These are phyloP conservation scores for Orestias chungarensis DNA, from an alignment of 2,797 vertebrate species.

Conservation along the genomic window DNA sequence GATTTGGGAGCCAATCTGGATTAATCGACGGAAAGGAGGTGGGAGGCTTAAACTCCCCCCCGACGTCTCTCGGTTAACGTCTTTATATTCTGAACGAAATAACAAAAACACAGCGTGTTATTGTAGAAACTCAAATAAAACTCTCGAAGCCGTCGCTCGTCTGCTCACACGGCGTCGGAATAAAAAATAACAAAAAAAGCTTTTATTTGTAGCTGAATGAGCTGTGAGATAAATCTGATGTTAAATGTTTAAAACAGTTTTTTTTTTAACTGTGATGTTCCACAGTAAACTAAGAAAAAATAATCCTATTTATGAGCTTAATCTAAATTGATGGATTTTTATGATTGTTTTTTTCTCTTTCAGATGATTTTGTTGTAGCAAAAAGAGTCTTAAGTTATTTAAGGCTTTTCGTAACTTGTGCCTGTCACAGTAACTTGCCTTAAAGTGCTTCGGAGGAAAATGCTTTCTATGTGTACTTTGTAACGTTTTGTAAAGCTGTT, in stretches of 20 bases:
- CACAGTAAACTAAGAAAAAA: conserved; percentile 30
- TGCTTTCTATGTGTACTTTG: conserved; percentile 79
- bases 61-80: conserved; percentile 47
- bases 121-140: conserved; percentile 28
- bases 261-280: conserved; percentile 26
- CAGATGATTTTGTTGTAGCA: conserved; percentile 68
- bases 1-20: too few species aligned
- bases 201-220: conserved; percentile 59
- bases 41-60: conserved; percentile 35
- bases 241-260: conserved; percentile 51
- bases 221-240: conserved; percentile 35
- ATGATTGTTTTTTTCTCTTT: conserved; percentile 39
- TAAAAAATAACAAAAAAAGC: too few species aligned
- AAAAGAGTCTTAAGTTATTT: conserved; percentile 67
- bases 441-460: conserved; percentile 73
- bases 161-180: conserved; percentile 46
- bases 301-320: conserved; percentile 68
- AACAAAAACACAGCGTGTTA: conserved; percentile 28
- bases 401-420: conserved; percentile 76
- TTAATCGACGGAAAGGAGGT: conserved; percentile 12
- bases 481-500: conserved; percentile 83
- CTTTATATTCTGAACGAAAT: conserved; percentile 49
- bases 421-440: conserved; percentile 80
- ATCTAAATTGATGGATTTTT: conserved; percentile 54
- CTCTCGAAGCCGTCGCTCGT: conserved; percentile 50